Evolutionary conservation across 2,888 invertebrate species (phyloP).

Genomic region (Strigamia maritima): DNA sequence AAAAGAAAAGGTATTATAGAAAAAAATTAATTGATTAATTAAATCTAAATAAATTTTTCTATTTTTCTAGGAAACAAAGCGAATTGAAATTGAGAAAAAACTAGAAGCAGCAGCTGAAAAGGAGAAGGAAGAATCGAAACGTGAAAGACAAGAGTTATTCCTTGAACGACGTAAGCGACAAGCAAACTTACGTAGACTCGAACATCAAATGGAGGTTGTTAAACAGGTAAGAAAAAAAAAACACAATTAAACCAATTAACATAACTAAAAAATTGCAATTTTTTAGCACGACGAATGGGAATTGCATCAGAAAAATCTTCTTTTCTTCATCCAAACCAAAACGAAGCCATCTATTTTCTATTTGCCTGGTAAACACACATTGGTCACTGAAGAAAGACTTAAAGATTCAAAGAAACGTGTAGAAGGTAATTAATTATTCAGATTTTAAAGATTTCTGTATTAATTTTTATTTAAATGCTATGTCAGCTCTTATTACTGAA

Average conservation of each 20-base stretch:
- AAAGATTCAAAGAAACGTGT: constrained; percentile 63
- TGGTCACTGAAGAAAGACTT: constrained; percentile 65
- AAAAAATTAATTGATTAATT: too few relatives aligned
- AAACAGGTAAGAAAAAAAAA: constrained; percentile 64
- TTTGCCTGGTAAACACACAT: constrained; percentile 74
- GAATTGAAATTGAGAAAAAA: constrained; percentile 85
- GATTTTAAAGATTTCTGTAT: neutral
- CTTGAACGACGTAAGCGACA: constrained; percentile 81
- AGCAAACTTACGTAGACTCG: constrained; percentile 79
- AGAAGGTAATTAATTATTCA: constrained; percentile 59
- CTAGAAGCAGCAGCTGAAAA: constrained; percentile 85
- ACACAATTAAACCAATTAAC: neutral
- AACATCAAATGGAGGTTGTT: constrained; percentile 83
- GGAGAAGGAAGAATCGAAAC: constrained; percentile 79
- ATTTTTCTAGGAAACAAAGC: constrained; percentile 67
- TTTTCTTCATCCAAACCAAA: constrained; percentile 81
- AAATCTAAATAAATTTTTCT: neutral
- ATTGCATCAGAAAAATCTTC: constrained; percentile 68
- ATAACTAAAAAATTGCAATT: constrained; percentile 15
- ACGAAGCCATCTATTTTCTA: constrained; percentile 83
- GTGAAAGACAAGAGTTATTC: constrained; percentile 79
- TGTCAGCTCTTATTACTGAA: neutral
- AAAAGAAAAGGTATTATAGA: constrained; percentile 59
- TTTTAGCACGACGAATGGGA: constrained; percentile 74
- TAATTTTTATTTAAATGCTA: neutral